Base-by-base conservation (phyloP, 2,888 invertebrate genomes). In the Xylocampa areola region DNA sequence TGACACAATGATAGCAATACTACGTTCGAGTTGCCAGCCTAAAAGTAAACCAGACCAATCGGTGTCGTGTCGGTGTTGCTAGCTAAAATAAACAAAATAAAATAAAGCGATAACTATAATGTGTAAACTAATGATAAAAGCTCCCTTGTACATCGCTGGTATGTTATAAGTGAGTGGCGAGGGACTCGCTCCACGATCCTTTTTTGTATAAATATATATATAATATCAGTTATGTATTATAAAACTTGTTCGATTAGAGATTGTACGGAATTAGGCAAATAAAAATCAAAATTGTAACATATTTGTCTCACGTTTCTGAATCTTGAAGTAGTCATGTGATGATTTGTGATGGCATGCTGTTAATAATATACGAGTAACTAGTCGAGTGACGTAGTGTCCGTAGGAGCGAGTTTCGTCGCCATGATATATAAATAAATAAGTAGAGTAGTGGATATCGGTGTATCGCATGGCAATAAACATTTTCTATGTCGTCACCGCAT, bases 31-130 rank as follows among this genome's bases (percentile, higher is more conserved):
- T 80, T 77, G 79, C 82, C 82, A 82, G 82, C 85, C 85, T 82
- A 76, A n/a, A n/a, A 77, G 71, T 79, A 74, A 82, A 85, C 85
- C 88, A 84, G 91, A 92, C 92, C 92, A 91, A 91, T 92, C 83
- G 85, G 88, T 90, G 92, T 91, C 87, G 90, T 90, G 81, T 90
- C 82, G 86, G 86, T 90, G 91, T 90, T 84, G 87, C 88, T 90
- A 89, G 85, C 73, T 82, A 79, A 82, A 80, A 61, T 58, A 69
- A 69, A 63, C 29, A 59, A 80, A 74, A 23, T 68, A 66, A 67
- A 76, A 65, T 77, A 79, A 80, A 81, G 73, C 77, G 81, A 76
- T 84, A 78, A 82, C 69, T 85, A 82, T 71, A 64, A 55, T 47
- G 41, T 80, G 75, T 86, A 84, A 85, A 82, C 54, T 86, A 82